Conservation (phyloP, 2,113 vertebrate genomes). For the Thermophis baileyi region DNA sequence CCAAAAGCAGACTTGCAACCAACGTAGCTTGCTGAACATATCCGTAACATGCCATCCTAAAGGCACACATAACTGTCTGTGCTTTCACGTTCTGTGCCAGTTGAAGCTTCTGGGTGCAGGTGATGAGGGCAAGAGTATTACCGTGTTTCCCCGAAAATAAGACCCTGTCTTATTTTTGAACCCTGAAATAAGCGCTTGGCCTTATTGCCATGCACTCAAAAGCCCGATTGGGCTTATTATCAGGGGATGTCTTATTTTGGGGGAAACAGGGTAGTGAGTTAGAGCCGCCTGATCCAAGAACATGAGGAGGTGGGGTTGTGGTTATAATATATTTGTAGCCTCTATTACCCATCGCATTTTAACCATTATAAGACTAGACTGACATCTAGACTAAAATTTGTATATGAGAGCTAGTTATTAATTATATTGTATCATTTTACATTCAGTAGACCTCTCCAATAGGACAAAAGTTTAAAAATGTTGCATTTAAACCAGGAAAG, state of each 20-base stretch:
- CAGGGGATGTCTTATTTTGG: too few species aligned
- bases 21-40: background rate
- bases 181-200: too few species aligned
- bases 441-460: background rate
- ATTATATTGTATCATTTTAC: background rate
- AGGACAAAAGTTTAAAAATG: background rate
- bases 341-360: background rate
- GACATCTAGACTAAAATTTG: background rate
- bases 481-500: background rate
- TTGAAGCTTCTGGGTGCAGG: background rate
- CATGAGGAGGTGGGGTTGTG: background rate
- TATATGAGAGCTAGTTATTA: background rate
- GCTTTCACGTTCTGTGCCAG: background rate
- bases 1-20: background rate
- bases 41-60: background rate
- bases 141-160: too few species aligned
- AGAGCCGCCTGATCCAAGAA: background rate
- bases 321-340: background rate
- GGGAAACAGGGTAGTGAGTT: too few species aligned
- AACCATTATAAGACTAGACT: background rate
- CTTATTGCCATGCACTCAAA: too few species aligned
- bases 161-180: too few species aligned
- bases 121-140: background rate
- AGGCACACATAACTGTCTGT: background rate
- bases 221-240: too few species aligned